Conservation (phyloP, 2,113 vertebrate species). For the Oryctolagus cuniculus region mOryCun1.1 NC_091448.1:50060501-50061000, state of each 20-base stretch:
- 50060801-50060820: background rate
- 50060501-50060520: background rate
- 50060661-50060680: background rate
- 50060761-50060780: background rate
- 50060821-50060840: rapidly evolving
- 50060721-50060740: background rate
- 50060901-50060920: background rate
- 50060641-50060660: background rate
- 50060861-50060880: background rate
- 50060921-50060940: background rate
- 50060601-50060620: background rate
- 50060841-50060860: background rate
- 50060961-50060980: background rate
- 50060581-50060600: background rate
- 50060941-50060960: background rate
- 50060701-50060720: rapidly evolving
- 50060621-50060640: background rate
- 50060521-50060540: background rate
- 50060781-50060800: background rate
- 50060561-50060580: background rate
- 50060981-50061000: background rate
- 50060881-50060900: background rate
- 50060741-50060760: background rate
- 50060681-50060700: background rate
- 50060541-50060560: background rate